A percentile compares a stretch with the other conserved stretches of the same genome.
phyloP scores from a whole-genome alignment of 2,113 vertebrate species.

The Plotosus lineatus region DNA sequence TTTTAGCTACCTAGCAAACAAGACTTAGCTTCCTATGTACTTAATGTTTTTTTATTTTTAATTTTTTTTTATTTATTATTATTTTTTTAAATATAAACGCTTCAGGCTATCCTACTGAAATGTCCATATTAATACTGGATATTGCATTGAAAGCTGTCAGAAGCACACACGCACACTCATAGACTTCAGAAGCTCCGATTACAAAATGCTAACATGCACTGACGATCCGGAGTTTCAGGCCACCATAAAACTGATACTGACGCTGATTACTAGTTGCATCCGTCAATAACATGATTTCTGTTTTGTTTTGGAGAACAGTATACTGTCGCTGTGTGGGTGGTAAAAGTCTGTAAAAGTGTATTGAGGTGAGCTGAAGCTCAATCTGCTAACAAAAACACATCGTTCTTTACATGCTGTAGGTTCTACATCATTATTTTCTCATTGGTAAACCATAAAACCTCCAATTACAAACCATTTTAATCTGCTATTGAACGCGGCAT shows the following conservation, averaged over 20 bases:
- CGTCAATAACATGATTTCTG: neutral
- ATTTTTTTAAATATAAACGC: no score
- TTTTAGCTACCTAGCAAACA: neutral
- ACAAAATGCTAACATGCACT: neutral
- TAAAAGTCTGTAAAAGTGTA: neutral
- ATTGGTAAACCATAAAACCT: constrained; percentile 10
- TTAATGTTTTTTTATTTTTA: neutral
- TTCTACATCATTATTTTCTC: constrained; percentile 1
- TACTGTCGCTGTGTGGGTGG: neutral
- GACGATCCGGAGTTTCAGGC: neutral
- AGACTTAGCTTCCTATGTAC: neutral
- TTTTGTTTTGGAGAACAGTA: neutral
- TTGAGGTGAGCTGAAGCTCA: neutral
- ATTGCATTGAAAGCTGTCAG: neutral
- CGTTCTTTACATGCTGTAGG: neutral
- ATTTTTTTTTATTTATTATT: no score
- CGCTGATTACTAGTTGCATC: neutral
- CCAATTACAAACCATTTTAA: neutral
- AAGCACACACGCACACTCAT: neutral
- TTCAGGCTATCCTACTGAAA: neutral
- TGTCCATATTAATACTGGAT: neutral
- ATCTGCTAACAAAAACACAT: neutral
- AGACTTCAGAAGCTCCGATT: neutral
- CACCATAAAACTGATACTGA: neutral
- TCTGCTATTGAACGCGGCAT: neutral